Evolutionary conservation across 2,113 vertebrate species (phyloP).

Genomic region (Pristiophorus japonicus): DNA sequence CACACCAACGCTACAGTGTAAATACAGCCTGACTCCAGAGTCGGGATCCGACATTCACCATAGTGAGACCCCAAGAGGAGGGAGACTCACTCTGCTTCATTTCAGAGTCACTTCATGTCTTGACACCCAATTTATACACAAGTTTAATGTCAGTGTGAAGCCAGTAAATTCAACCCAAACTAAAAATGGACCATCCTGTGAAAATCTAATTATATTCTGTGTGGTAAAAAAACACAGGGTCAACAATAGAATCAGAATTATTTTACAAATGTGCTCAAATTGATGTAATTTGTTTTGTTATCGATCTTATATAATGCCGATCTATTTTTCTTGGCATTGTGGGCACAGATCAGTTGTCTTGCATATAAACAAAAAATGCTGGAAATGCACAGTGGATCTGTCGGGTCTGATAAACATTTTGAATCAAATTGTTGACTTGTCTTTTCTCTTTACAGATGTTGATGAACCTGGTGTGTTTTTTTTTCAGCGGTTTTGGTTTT

Average conservation of each 20-base stretch:
- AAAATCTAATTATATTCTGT: slow-evolving; percentile 3
- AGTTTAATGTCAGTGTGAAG: background rate
- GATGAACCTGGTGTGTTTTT: background rate
- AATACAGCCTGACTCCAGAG: background rate
- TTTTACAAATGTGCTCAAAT: background rate
- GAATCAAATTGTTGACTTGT: background rate
- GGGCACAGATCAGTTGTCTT: too few relatives aligned
- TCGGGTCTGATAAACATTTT: background rate
- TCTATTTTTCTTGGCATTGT: background rate
- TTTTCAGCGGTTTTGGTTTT: background rate
- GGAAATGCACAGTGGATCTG: background rate
- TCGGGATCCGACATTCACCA: background rate
- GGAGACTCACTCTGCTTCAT: background rate
- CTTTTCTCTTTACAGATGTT: background rate
- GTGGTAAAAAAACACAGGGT: background rate
- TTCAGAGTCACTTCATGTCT: background rate
- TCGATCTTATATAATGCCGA: background rate
- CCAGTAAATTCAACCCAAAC: background rate
- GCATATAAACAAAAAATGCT: background rate
- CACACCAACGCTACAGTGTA: background rate
- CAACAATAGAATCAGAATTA: background rate
- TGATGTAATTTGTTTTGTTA: background rate
- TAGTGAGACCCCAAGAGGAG: background rate
- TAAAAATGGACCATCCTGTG: background rate
- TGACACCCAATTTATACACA: background rate